These are phyloP conservation scores for Pocillopora meandrina DNA, from an alignment of 92 coral and sea anemone genomes.

Conservation along the genomic window DNA sequence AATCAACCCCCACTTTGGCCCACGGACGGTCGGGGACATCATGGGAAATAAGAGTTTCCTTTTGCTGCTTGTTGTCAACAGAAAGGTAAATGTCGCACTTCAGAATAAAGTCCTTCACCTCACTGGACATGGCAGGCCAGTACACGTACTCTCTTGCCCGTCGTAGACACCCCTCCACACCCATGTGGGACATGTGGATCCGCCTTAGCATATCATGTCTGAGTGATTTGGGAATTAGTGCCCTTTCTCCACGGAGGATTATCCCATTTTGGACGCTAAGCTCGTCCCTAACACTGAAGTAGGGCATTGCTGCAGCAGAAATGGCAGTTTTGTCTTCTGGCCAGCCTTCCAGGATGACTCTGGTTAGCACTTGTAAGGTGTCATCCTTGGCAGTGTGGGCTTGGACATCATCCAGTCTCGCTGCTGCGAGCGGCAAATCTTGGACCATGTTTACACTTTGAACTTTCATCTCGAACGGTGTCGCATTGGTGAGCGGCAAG, in stretches of 20 bases:
- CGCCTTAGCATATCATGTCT: too few species aligned
- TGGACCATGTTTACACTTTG: slow-evolving; percentile 27
- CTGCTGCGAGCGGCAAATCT: slow-evolving; percentile 31
- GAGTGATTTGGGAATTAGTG: too few species aligned
- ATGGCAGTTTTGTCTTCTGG: too few species aligned
- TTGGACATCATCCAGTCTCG: slow-evolving; percentile 42
- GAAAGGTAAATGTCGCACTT: slow-evolving; percentile 18
- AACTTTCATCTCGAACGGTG: slow-evolving; percentile 14
- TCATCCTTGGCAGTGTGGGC: slow-evolving; percentile 35
- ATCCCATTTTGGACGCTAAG: too few species aligned
- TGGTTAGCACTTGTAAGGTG: slow-evolving; percentile 14
- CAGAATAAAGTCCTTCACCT: too few species aligned
- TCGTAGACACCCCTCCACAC: too few species aligned
- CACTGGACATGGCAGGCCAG: too few species aligned
- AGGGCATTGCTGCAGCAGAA: too few species aligned
- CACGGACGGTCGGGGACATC: slow-evolving; percentile 37
- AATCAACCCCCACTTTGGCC: slow-evolving; percentile 54
- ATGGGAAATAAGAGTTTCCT: slow-evolving; percentile 25
- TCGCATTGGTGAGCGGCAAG: slow-evolving; percentile 17
- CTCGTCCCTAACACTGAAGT: too few species aligned
- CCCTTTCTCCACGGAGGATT: too few species aligned
- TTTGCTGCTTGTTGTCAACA: slow-evolving; percentile 13
- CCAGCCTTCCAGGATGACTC: slow-evolving; percentile 36
- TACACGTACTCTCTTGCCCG: too few species aligned
- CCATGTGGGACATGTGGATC: too few species aligned